phyloP scores from a whole-genome alignment of 2,888 invertebrate species.

The Venustoraphidia nigricollis region DNA sequence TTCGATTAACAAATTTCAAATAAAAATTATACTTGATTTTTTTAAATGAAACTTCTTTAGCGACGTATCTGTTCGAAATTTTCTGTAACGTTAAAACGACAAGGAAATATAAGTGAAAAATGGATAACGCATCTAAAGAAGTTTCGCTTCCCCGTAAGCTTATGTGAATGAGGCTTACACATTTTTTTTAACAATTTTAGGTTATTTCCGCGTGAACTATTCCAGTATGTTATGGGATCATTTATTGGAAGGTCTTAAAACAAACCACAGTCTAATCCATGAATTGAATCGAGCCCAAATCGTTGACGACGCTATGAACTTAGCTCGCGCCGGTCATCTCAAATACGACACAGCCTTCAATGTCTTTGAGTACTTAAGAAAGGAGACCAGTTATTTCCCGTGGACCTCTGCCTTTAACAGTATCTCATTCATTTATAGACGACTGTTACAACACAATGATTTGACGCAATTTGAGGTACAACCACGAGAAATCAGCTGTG shows the following conservation, averaged over 20 bases:
- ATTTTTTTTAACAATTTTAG: conserved; percentile 24
- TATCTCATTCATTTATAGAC: conserved; percentile 23
- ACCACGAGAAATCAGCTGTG: conserved; percentile 25
- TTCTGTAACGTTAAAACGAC: too few species aligned
- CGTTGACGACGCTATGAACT: conserved; percentile 63
- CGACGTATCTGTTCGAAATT: too few species aligned
- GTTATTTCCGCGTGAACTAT: conserved; percentile 54
- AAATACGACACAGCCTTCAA: conserved; percentile 45
- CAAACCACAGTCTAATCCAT: conserved; percentile 32
- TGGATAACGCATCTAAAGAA: too few species aligned
- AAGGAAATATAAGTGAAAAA: too few species aligned
- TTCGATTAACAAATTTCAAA: too few species aligned
- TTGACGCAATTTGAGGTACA: conserved; percentile 16
- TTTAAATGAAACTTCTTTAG: too few species aligned
- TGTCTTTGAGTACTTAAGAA: conserved; percentile 48
- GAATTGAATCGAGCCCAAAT: conserved; percentile 57
- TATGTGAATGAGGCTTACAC: too few species aligned
- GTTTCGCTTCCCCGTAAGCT: too few species aligned
- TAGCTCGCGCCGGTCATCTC: conserved; percentile 51
- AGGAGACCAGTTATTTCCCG: conserved; percentile 58
- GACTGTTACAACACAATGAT: conserved; percentile 19
- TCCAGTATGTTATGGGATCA: conserved; percentile 39
- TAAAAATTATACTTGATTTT: too few species aligned
- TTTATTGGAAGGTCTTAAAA: conserved; percentile 30
- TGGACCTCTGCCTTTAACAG: conserved; percentile 52